Percentiles rank a stretch among this genome's conserved stretches.
phyloP scores from a whole-genome alignment of 2,888 invertebrate genomes.

The Hirtodrosophila trivittata region DNA sequence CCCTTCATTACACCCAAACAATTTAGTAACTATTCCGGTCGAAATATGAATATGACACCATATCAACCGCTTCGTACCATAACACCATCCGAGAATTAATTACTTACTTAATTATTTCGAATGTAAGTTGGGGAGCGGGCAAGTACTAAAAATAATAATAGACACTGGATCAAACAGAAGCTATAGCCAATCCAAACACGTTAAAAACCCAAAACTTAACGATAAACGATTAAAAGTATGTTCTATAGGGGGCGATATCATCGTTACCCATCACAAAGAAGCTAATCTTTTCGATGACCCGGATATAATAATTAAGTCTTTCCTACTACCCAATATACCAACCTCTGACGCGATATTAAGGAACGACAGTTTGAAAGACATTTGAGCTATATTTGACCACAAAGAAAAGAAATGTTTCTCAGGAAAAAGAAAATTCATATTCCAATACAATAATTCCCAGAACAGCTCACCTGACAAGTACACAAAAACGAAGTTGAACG shows the following conservation, averaged over 20 bases:
- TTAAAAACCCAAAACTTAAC: slow-evolving; percentile 3
- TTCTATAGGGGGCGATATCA: slow-evolving; percentile 3
- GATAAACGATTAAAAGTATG: neutral
- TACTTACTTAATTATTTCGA: slow-evolving; percentile 48
- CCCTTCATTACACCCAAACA: no score
- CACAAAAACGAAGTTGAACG: neutral
- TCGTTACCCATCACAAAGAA: neutral
- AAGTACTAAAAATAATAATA: slow-evolving; percentile 43
- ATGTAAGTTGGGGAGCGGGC: slow-evolving; percentile 35
- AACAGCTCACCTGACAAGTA: slow-evolving; percentile 7
- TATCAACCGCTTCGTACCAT: no score
- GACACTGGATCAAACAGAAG: slow-evolving; percentile 47
- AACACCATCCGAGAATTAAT: no score
- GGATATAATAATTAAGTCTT: neutral
- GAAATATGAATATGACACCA: no score
- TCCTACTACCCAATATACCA: neutral
- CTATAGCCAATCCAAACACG: slow-evolving; percentile 32
- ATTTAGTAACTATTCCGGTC: no score
- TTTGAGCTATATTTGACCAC: neutral
- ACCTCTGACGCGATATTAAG: neutral
- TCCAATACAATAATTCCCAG: slow-evolving; percentile 14
- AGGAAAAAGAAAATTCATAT: slow-evolving; percentile 1
- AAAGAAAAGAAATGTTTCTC: neutral
- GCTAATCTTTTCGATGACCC: slow-evolving; percentile 4
- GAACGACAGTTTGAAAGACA: neutral